Conservation (phyloP, 2,113 vertebrate species). For the Ailuropoda melanoleuca region DNA sequence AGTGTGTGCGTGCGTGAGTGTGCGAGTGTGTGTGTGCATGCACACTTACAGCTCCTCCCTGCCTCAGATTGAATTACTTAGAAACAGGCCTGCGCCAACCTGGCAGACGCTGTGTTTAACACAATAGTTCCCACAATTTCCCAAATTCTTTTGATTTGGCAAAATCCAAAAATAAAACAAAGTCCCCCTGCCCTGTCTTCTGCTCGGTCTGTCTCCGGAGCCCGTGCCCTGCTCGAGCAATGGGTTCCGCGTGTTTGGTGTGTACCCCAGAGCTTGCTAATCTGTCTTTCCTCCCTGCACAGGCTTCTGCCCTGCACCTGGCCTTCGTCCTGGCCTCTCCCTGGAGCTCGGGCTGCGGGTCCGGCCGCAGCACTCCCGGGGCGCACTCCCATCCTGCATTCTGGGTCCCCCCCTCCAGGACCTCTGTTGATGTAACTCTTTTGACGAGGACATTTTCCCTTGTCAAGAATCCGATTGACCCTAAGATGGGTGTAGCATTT, state of each 20-base stretch:
- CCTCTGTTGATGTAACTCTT: not conserved
- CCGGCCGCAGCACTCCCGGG: not conserved
- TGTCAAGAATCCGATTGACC: not conserved
- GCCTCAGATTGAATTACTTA: conserved; percentile 75
- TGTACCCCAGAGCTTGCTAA: not conserved
- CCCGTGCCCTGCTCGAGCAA: conserved; percentile 60
- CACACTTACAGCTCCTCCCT: conserved; percentile 25
- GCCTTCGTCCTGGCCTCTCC: conserved; percentile 75
- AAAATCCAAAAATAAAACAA: conserved; percentile 78
- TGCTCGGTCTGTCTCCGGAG: conserved; percentile 78
- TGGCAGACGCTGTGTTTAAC: conserved; percentile 62
- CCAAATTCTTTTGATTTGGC: conserved; percentile 76
- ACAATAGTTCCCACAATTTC: conserved; percentile 63
- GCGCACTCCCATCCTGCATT: not conserved
- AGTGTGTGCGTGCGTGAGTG: not conserved
- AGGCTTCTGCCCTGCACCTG: conserved; percentile 45
- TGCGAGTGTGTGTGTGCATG: not conserved
- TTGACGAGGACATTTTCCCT: not conserved
- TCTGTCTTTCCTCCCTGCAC: not conserved
- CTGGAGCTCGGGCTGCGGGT: not conserved
- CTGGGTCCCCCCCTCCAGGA: not conserved
- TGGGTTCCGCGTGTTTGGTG: conserved; percentile 65
- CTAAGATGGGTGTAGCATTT: not conserved
- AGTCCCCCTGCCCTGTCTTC: conserved; percentile 77
- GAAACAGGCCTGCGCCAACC: conserved; percentile 64